Percentiles rank a stretch among this genome's conserved stretches.
phyloP scores from a whole-genome alignment of 2,797 vertebrate genomes.

The Siniperca obscura region DNA sequence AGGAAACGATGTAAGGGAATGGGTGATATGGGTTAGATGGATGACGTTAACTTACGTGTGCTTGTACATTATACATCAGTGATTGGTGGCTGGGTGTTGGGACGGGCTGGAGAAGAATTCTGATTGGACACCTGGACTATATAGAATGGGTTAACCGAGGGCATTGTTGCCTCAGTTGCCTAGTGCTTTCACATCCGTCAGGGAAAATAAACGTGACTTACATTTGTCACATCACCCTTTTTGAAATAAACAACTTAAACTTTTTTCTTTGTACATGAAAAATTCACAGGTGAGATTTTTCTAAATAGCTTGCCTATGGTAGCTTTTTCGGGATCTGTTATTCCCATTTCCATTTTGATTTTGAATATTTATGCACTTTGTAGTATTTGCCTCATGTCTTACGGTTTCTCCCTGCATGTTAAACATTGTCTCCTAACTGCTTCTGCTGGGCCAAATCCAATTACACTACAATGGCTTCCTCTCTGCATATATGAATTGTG shows the following conservation, averaged over 20 bases:
- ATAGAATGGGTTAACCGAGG: constrained; percentile 44
- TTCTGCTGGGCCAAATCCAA: constrained; percentile 63
- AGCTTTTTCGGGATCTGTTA: constrained; percentile 65
- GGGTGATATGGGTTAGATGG: constrained; percentile 13
- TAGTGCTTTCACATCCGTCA: constrained; percentile 79
- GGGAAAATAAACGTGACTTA: constrained; percentile 78
- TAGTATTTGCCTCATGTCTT: constrained; percentile 74
- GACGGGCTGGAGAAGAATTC: constrained; percentile 25
- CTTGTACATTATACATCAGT: constrained; percentile 53
- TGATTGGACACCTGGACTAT: constrained; percentile 58
- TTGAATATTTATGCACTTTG: constrained; percentile 79
- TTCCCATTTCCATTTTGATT: constrained; percentile 71
- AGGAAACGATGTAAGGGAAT: constrained; percentile 32
- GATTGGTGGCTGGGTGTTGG: constrained; percentile 16
- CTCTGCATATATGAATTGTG: constrained; percentile 32
- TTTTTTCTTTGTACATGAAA: constrained; percentile 78
- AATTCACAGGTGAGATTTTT: constrained; percentile 74
- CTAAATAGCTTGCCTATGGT: constrained; percentile 69
- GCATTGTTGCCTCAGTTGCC: constrained; percentile 61
- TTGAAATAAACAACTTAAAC: constrained; percentile 54
- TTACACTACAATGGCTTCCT: constrained; percentile 62
- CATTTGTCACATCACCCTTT: constrained; percentile 75
- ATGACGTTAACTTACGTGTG: constrained; percentile 25
- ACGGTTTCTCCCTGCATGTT: constrained; percentile 75
- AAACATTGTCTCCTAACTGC: constrained; percentile 69